Conservation (phyloP, 1,140 invertebrate species). For the Penaeus indicus region DNA sequence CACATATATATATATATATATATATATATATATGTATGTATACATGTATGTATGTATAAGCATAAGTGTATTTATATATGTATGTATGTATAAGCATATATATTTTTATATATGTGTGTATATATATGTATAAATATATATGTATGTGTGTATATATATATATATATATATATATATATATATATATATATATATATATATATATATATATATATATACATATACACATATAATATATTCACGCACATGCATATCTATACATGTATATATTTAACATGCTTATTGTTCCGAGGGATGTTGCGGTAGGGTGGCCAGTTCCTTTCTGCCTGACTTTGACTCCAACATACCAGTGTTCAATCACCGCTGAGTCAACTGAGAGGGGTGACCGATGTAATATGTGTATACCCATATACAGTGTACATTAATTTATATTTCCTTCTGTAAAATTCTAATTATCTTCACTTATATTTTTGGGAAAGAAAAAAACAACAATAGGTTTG, state of each 20-base stretch:
- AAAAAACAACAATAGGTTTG: no score
- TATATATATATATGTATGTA: not conserved
- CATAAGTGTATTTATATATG: not conserved
- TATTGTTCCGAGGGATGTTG: no score
- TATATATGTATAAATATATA: conserved; percentile 2
- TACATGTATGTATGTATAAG: not conserved
- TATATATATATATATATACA: not conserved
- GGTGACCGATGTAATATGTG: no score
- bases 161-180: not conserved
- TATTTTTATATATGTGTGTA: not conserved
- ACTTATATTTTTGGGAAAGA: no score
- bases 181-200: not conserved
- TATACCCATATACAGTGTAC: no score
- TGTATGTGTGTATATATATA: not conserved
- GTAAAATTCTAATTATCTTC: no score
- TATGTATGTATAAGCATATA: not conserved
- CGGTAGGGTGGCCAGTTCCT: no score
- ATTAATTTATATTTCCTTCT: no score
- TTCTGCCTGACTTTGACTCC: no score
- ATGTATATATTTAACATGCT: not conserved
- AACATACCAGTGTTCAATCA: no score
- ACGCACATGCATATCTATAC: not conserved
- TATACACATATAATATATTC: not conserved
- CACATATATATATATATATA: no score
- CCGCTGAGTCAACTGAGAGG: no score